phyloP scores from a whole-genome alignment of 2,888 invertebrate genomes.

The Tridacna gigas region DNA sequence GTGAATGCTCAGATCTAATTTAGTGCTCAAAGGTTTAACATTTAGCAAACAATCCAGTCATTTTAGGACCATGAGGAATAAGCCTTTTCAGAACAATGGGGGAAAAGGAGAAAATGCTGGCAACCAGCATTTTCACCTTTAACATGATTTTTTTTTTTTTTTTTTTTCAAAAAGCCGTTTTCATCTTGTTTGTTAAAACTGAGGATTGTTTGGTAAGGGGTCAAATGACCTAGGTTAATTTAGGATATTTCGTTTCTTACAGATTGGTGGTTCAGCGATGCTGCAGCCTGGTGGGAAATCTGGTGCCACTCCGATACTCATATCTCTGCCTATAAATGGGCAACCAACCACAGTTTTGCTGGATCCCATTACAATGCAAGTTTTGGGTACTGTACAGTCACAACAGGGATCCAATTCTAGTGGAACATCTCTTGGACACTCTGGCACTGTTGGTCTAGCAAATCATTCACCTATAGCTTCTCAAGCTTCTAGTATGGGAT shows the following conservation, averaged over 20 bases:
- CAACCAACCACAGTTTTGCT: constrained; percentile 77
- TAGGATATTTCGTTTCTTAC: constrained; percentile 17
- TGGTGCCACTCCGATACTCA: constrained; percentile 76
- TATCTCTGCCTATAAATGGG: constrained; percentile 77
- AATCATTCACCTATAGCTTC: constrained; percentile 15
- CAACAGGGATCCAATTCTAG: constrained; percentile 45
- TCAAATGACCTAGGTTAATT: background rate
- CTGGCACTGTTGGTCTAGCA: background rate
- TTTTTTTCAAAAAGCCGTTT: background rate
- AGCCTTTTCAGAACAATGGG: too few relatives aligned
- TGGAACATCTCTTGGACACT: constrained; percentile 5
- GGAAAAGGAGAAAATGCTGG: too few relatives aligned
- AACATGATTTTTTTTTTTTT: background rate
- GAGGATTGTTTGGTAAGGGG: too few relatives aligned
- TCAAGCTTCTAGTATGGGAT: constrained; percentile 28
- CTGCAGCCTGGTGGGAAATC: constrained; percentile 37
- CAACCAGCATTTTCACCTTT: background rate
- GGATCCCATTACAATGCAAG: constrained; percentile 77
- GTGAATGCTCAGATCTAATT: too few relatives aligned
- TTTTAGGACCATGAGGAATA: too few relatives aligned
- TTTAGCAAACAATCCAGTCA: too few relatives aligned
- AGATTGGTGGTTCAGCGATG: constrained; percentile 44
- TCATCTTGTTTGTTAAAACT: too few relatives aligned
- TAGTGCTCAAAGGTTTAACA: too few relatives aligned
- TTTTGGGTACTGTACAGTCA: constrained; percentile 65